These are phyloP conservation scores for Tetramorium alpestre DNA, from an alignment of 1,140 invertebrate species.

Conservation along the genomic window DNA sequence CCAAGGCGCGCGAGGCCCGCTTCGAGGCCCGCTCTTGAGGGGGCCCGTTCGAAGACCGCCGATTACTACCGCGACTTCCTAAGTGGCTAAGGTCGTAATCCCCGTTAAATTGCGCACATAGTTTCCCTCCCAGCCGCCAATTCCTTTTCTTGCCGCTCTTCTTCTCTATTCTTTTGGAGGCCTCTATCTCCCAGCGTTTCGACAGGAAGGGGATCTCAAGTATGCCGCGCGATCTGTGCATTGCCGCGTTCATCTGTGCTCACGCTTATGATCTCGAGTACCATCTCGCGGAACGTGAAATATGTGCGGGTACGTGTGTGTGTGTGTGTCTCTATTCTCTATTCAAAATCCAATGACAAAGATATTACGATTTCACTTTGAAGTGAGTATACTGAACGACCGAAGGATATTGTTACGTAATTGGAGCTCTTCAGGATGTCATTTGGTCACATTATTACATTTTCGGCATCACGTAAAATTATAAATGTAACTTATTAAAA, in stretches of 20 bases:
- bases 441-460: background rate
- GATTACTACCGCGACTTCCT: slow-evolving; percentile 71
- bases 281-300: background rate
- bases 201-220: slow-evolving; percentile 2
- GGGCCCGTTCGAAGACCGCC: slow-evolving; percentile 58
- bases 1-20: slow-evolving; percentile 56
- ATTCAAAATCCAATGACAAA: background rate
- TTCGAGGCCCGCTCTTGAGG: slow-evolving; percentile 52
- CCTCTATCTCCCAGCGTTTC: background rate
- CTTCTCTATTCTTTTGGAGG: slow-evolving; percentile 24
- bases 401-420: slow-evolving; percentile 2
- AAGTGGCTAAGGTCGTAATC: slow-evolving; percentile 81
- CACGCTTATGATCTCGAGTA: background rate
- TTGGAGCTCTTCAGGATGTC: background rate
- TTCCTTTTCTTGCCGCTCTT: background rate
- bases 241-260: background rate
- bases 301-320: background rate
- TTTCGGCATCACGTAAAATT: background rate
- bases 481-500: background rate
- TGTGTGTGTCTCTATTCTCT: background rate
- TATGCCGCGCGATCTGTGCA: background rate
- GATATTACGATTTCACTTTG: background rate
- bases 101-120: slow-evolving; percentile 70
- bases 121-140: slow-evolving; percentile 17
- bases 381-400: background rate